Conservation (phyloP, 2,888 invertebrate genomes). For the Phyllotreta striolata region DNA sequence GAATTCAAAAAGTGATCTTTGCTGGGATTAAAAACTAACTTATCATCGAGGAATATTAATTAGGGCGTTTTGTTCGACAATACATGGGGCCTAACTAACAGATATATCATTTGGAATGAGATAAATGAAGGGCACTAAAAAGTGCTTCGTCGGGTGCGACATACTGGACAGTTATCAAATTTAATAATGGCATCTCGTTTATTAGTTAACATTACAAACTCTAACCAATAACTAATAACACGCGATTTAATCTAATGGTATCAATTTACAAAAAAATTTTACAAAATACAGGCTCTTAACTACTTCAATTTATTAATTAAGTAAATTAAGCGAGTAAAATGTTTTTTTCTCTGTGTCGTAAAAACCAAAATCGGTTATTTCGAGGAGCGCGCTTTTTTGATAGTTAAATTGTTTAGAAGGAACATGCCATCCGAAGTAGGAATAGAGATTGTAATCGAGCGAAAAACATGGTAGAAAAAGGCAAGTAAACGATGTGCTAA, state of each 20-base stretch:
- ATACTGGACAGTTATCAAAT: conserved; percentile 47
- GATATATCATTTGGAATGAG: conserved; percentile 40
- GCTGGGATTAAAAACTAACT: too few relatives aligned
- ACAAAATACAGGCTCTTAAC: too few relatives aligned
- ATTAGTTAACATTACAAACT: conserved; percentile 18
- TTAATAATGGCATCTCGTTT: conserved; percentile 45
- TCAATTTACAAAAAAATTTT: too few relatives aligned
- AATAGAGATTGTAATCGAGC: conserved; percentile 16
- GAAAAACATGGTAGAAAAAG: conserved; percentile 37
- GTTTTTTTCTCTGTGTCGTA: too few relatives aligned
- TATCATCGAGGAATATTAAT: too few relatives aligned
- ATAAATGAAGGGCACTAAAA: conserved; percentile 44
- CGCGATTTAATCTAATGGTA: too few relatives aligned
- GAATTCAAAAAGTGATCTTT: too few relatives aligned
- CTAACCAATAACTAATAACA: not conserved
- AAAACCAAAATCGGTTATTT: too few relatives aligned
- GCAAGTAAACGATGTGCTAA: conserved; percentile 55
- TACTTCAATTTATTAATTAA: too few relatives aligned
- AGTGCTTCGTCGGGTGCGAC: conserved; percentile 39
- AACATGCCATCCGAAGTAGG: conserved; percentile 2
- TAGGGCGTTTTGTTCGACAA: too few relatives aligned
- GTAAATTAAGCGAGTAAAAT: too few relatives aligned
- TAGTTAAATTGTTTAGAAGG: conserved; percentile 10
- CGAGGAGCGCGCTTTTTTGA: not conserved
- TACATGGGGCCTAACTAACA: conserved; percentile 26